Evolutionary conservation across 2,113 vertebrate genomes (phyloP).

Genomic region (Malurus melanocephalus): DNA sequence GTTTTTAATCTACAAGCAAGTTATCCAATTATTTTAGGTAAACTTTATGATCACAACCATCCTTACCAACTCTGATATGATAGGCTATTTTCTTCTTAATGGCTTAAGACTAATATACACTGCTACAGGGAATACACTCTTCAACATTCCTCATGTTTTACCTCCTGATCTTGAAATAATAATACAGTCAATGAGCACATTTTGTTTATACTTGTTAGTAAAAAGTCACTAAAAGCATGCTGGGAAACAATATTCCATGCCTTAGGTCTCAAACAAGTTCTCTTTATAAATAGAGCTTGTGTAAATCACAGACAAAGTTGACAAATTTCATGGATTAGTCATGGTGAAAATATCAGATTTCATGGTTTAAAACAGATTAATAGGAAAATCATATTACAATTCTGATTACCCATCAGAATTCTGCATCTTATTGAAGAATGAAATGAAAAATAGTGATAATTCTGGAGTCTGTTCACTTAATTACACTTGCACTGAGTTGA

Average conservation of each 20-base stretch:
- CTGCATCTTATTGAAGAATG: background rate
- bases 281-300: slow-evolving; percentile 62
- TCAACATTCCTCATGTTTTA: slow-evolving; percentile 34
- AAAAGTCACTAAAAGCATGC: slow-evolving; percentile 50
- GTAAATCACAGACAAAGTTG: slow-evolving; percentile 69
- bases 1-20: slow-evolving; percentile 61
- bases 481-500: background rate
- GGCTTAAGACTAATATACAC: slow-evolving; percentile 28
- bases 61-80: slow-evolving; percentile 52
- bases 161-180: slow-evolving; percentile 49
- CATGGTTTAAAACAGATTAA: slow-evolving; percentile 70
- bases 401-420: slow-evolving; percentile 43
- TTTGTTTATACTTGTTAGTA: slow-evolving; percentile 56
- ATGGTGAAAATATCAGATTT: slow-evolving; percentile 71
- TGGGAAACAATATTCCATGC: slow-evolving; percentile 55
- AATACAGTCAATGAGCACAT: slow-evolving; percentile 29
- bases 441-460: background rate
- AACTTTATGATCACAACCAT: slow-evolving; percentile 67
- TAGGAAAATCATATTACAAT: slow-evolving; percentile 68
- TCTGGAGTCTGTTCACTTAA: background rate
- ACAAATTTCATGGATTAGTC: slow-evolving; percentile 77
- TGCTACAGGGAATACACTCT: slow-evolving; percentile 27
- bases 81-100: slow-evolving; percentile 48
- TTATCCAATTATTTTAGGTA: slow-evolving; percentile 71
- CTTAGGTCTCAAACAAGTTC: slow-evolving; percentile 53